Base-by-base conservation (phyloP, 2,888 invertebrate species). In the Stictocephala bisonia region DNA sequence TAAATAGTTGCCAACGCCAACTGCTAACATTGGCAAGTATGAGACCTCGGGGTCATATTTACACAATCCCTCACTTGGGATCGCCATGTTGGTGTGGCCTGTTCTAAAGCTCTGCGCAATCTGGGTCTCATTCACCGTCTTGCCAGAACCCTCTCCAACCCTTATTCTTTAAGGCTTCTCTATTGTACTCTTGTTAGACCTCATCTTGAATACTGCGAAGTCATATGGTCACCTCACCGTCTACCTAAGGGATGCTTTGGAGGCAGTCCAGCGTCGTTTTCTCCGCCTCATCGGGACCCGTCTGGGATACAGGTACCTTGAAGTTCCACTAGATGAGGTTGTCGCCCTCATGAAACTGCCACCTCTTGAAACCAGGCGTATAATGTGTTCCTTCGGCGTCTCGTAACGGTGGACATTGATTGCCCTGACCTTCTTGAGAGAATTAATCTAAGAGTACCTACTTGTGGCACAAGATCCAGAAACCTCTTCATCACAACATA, bases 191-290 rank as follows among this genome's bases (percentile, higher is more conserved):
- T 60, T 60, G 60, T 40, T 4, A 35, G 35, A 35, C 13, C 7
- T 9, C 60, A 60, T 22, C 13, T 60, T 1, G 60, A 60, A 22
- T 60, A 60, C 40, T 40, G 3, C n/a, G 31, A 22, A n/a, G 40
- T 60, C 2, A 40, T 35, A 20, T 60, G 40, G 40, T 40, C 56
- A 11, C 56, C 60, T 60, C 40, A 60, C 13, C 60, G 40, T 22
- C 13, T 60, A 20, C 6, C 40, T 60, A 3, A n/a, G 18, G 15
- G 56, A 56, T 4, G 2, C 3, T 13, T 31, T 56, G 11, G 11
- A 56, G 2, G 31, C 7, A 7, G 31, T n/a, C 3, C 29, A 56
- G 6, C 15, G 7, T 7, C 3, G 56, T 1, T 56, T 56, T 29
- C 56, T 29, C 29, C 2, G 56, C 1, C 56, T 56, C 18, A 31